These are phyloP conservation scores for Falco biarmicus DNA, from an alignment of 2,797 vertebrate species.

Conservation along the genomic window DNA sequence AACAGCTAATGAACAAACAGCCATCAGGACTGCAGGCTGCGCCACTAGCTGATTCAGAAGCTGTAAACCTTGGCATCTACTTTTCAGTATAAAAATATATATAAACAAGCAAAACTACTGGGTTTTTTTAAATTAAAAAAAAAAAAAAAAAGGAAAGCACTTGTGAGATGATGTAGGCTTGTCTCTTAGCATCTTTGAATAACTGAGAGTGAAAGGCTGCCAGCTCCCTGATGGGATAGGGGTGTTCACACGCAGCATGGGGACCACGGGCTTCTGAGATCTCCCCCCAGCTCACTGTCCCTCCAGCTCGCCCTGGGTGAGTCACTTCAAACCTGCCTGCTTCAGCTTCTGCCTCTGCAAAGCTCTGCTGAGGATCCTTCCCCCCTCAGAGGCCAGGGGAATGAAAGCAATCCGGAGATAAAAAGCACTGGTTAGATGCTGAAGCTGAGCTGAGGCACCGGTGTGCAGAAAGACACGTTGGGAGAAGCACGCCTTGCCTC, in stretches of 20 bases:
- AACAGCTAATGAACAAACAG: constrained; percentile 40
- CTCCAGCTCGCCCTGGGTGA: accelerated
- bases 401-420: neutral
- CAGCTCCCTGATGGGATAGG: neutral
- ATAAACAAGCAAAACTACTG: neutral
- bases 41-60: neutral
- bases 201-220: neutral
- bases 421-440: neutral
- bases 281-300: neutral
- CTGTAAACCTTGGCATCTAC: neutral
- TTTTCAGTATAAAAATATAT: neutral
- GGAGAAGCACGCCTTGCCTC: neutral
- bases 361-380: neutral
- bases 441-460: neutral
- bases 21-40: constrained; percentile 22
- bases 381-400: neutral
- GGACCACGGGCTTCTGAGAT: neutral
- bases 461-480: neutral
- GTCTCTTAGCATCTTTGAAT: neutral
- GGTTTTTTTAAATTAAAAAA: neutral
- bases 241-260: neutral
- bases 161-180: neutral
- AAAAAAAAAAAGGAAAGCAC: neutral
- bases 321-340: neutral
- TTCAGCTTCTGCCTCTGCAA: neutral